These are phyloP conservation scores for Pelodiscus sinensis DNA, from an alignment of 2,113 vertebrate genomes.

Conservation along the genomic window DNA sequence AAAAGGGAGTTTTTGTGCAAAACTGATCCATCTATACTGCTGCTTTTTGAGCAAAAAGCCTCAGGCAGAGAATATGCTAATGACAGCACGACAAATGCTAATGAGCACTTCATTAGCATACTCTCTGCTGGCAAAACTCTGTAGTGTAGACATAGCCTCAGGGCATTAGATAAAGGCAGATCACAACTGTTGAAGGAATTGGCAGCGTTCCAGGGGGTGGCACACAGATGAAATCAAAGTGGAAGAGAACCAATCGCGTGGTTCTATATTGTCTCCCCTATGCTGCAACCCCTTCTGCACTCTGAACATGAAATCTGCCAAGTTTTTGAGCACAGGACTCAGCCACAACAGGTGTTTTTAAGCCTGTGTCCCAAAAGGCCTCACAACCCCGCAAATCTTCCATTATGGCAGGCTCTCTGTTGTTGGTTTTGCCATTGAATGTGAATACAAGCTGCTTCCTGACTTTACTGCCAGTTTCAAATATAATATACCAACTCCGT, in stretches of 20 bases:
- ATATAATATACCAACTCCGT: not conserved
- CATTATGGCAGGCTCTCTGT: rapidly evolving
- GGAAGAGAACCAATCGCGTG: not conserved
- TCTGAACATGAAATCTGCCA: not conserved
- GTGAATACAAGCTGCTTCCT: not conserved
- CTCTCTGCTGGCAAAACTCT: no score
- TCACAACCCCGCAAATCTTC: rapidly evolving
- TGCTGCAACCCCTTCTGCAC: not conserved
- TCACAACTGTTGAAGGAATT: not conserved
- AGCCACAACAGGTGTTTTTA: not conserved
- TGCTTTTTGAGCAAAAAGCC: no score
- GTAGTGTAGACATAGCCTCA: no score
- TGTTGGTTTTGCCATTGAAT: not conserved
- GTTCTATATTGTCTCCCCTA: not conserved
- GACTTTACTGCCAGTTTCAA: not conserved
- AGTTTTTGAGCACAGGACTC: not conserved
- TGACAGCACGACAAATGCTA: no score
- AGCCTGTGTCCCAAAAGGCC: not conserved
- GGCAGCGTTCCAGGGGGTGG: not conserved
- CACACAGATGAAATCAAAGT: not conserved
- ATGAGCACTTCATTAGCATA: no score
- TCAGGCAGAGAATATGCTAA: no score
- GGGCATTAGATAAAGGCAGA: not conserved
- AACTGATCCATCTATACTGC: no score
- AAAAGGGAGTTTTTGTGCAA: no score